A percentile compares a stretch with the other conserved stretches of the same genome.
phyloP scores from a whole-genome alignment of 2,113 vertebrate species.

The Rhea americana region DNA sequence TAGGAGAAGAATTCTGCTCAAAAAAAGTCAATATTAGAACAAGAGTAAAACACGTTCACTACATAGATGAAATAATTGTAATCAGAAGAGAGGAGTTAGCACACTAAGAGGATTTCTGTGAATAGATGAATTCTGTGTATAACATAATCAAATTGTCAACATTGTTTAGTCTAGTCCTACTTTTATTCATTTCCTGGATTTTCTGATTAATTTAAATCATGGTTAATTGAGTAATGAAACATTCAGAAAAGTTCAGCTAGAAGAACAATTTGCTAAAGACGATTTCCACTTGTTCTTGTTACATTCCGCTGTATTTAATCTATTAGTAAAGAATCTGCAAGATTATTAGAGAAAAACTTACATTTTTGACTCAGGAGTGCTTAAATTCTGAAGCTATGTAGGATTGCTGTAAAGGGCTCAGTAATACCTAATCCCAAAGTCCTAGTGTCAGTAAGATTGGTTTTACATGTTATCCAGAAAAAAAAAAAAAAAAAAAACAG shows the following conservation, averaged over 20 bases:
- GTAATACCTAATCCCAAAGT: neutral
- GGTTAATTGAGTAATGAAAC: conserved; percentile 70
- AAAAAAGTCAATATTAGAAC: conserved; percentile 55
- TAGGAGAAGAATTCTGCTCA: conserved; percentile 46
- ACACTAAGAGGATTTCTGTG: conserved; percentile 64
- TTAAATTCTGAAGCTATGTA: neutral
- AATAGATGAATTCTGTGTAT: conserved; percentile 70
- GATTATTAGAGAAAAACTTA: neutral
- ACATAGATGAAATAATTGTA: conserved; percentile 72
- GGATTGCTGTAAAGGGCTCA: neutral
- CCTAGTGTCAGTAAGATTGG: neutral
- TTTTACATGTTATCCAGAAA: neutral
- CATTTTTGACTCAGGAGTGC: neutral
- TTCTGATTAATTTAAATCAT: conserved; percentile 76
- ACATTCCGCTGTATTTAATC: neutral
- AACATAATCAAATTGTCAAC: conserved; percentile 73
- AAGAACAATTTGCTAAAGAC: conserved; percentile 43
- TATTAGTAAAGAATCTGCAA: neutral
- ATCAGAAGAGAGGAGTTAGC: conserved; percentile 69
- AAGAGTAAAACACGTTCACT: conserved; percentile 65
- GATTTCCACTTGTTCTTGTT: conserved; percentile 31
- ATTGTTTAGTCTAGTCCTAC: conserved; percentile 46
- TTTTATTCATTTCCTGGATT: conserved; percentile 63
- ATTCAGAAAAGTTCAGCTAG: conserved; percentile 51
- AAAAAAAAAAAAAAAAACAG: neutral